Base-by-base conservation (phyloP, 1,140 invertebrate species). In the Sesamia nonagrioides region DNA sequence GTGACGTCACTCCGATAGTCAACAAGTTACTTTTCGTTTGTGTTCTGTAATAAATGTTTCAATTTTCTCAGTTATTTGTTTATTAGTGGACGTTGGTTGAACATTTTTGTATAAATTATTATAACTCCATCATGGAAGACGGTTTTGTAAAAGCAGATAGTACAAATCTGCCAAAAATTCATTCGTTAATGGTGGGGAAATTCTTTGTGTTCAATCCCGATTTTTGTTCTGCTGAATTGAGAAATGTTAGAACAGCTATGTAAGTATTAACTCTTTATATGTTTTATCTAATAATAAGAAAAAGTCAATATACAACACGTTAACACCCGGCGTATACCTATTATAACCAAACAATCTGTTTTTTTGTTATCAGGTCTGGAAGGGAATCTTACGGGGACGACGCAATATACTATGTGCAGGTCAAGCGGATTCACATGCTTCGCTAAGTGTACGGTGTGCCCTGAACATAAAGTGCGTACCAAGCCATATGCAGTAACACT, bases 401-500 rank as follows among this genome's bases (percentile, higher is more conserved):
- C 73, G 88, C 87, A 8, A 72, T 91, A 45, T 84, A 84, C 9
- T 90, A 90, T 80, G 88, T 89, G 1, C 84, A 89, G 77, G 54
- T 90, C 1, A 84, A 86, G 79, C 54, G 90, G 73, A 45, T 6
- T 2, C 4, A 50, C 4, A n/a, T 52, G 2, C 17, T 58, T 80
- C 74, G 18, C 88, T 58, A 80, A 87, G 77, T 75, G 45, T 15
- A 81, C 77, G 79, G 84, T 94, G 18, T 88, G 84, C 40, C 90
- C 91, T 33, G 91, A 95, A 77, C 90, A 94, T 78, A 91, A 85
- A 86, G 87, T 95, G 2, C 83, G 82, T 73, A 66, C 81, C 13
- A 90, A 84, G 61, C 56, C 80, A 9, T 90, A 89, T 74, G 21
- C 6, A 69, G 74, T 77, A 0, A 82, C 75, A 45, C 50, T 86